Percentiles rank a stretch among this genome's conserved stretches.
These are phyloP conservation scores for Atlantisia rogersi DNA, from an alignment of 2,113 vertebrate genomes.

Conservation along the genomic window DNA sequence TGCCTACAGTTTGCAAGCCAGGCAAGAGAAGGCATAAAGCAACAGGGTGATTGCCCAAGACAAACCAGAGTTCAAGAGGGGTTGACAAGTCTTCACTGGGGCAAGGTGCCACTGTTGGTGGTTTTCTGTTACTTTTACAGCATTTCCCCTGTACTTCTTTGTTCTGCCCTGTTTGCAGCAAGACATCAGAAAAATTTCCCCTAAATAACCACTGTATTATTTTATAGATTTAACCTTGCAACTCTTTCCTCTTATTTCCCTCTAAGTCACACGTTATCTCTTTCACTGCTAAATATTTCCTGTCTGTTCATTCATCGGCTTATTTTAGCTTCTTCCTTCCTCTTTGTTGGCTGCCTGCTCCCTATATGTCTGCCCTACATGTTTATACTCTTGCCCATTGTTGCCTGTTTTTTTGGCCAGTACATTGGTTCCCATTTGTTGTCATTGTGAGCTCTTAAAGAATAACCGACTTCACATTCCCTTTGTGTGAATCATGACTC, in stretches of 20 bases:
- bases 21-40: background rate
- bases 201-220: slow-evolving; percentile 23
- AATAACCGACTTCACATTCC: background rate
- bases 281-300: slow-evolving; percentile 64
- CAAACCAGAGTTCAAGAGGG: background rate
- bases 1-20: background rate
- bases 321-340: slow-evolving; percentile 70
- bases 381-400: slow-evolving; percentile 44
- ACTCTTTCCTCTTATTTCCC: slow-evolving; percentile 47
- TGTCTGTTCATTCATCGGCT: slow-evolving; percentile 55
- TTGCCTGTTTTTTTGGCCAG: slow-evolving; percentile 42
- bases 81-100: background rate
- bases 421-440: slow-evolving; percentile 25
- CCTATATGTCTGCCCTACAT: background rate
- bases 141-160: slow-evolving; percentile 11
- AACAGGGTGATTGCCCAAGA: background rate
- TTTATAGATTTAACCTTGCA: slow-evolving; percentile 64
- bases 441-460: slow-evolving; percentile 46
- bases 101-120: background rate
- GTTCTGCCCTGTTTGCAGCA: background rate
- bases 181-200: slow-evolving; percentile 20
- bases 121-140: background rate
- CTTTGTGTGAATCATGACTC: background rate
- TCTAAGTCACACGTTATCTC: slow-evolving; percentile 49
- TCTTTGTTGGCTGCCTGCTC: slow-evolving; percentile 46